Base-by-base conservation (phyloP, 2,888 invertebrate species). In the Lottia gigantea region DNA sequence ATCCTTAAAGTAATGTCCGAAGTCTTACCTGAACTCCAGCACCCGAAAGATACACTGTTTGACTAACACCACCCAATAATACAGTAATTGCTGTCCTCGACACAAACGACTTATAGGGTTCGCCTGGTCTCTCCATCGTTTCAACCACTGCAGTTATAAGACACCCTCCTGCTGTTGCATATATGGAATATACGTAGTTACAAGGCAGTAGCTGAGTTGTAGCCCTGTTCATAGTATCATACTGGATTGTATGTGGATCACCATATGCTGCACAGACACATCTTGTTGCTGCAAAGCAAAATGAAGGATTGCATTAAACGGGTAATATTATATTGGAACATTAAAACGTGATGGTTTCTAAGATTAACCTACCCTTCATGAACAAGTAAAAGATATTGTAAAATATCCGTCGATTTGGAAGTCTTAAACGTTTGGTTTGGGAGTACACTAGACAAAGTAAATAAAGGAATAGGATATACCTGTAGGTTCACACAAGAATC, bases 221-320 rank as follows among this genome's bases (percentile, higher is more conserved):
- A 11, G 40, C 40, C 1, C 14, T 6, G 12, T 23, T 23, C 23
- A 19, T 55, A 12, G 19, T 12, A 55, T 55, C 55, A 55, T 55
- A 55, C 19, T 23, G 23, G 4, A 55, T 55, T 0, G 55, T 55
- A 14, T 55, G 55, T 4, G 55, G 55, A 23, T 55, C 55, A 55
- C 55, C 55, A 55, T 23, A 55, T 14, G 55, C 19, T 55, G 14
- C 55, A 55, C 55, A 55, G 7, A 55, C 55, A 55, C 55, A 55
- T 19, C 23, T 19, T 12, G n/a, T 11, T 19, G 55, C 55, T 55
- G 55, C 11, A 55, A 55, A 55, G 14, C 11, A 23, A 7, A 16
- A 19, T 19, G 15, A 19, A 19, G 11, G 11, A 11, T 40, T 40
- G 6, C 11, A 40, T 40, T 6, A 8, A 40, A 8, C 7, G 40